Base-by-base conservation (phyloP, 1,140 invertebrate species). In the Papilio glaucus region DNA sequence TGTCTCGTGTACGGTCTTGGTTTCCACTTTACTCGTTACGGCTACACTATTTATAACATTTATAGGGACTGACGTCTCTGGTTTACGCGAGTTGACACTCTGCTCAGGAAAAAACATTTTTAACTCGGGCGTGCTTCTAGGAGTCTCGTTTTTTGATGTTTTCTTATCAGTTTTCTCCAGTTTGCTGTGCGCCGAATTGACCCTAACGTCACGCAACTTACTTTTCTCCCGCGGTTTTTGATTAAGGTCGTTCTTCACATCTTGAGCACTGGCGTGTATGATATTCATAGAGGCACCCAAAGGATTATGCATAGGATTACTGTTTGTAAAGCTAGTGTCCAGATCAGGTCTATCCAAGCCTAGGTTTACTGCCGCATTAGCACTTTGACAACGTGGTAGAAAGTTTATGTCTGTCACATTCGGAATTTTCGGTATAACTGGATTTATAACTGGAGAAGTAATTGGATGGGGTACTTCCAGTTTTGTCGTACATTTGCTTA, bases 21-120 rank as follows among this genome's bases (percentile, higher is more conserved):
- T 81, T 7, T 94, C 92, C 1, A 82, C 81, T 83, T 94, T 93
- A 74, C 83, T 90, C 0, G 88, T 88, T 6, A 90, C 80, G 0
- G 85, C 62, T 21, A 79, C 80, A 0, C 88, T 85, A 77, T 93
- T 94, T 9, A 94, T 92, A 0, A 93, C 88, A 72, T 93, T 93
- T 86, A 90, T 92, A 53, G 91, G 85, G 69, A 92, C 90, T 21
- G 91, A 90, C 72, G 88, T 86, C 74, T 93, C 92, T 1, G 89
- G 85, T 53, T 91, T 89, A 72, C 92, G 86, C 1, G 89, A 70
- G 60, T 83, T 82, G 29, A 85, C 57, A 69, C 81, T 91, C 79
- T 93, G 92, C 73, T 93, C 93, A 18, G 89, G 90, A 93, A 93
- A 93, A 90, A 93, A 93, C 80, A 86, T 86, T 72, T 93, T 94